Conservation (phyloP, 2,113 vertebrate genomes). For the Enhydra lutris region DNA sequence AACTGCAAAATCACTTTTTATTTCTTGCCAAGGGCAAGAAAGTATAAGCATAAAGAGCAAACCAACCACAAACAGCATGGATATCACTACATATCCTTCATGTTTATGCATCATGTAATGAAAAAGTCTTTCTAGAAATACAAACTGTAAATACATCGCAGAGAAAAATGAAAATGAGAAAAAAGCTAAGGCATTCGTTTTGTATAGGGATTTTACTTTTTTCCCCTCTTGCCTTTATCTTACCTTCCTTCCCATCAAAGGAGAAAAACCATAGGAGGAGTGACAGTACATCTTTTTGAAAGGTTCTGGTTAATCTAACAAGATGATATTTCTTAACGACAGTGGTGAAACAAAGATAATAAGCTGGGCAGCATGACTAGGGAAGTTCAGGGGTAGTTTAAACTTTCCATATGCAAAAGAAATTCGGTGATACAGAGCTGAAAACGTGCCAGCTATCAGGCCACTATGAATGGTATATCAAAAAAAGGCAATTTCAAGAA, state of each 20-base stretch:
- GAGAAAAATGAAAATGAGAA: conserved; percentile 37
- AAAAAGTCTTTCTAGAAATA: conserved; percentile 54
- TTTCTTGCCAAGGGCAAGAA: conserved; percentile 60
- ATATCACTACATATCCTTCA: conserved; percentile 11
- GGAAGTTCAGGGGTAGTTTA: neutral
- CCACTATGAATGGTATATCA: neutral
- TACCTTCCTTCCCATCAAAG: conserved; percentile 2
- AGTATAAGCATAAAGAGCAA: conserved; percentile 46
- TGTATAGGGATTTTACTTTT: neutral
- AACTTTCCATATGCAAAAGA: neutral
- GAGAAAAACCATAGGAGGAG: neutral
- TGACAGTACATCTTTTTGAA: neutral
- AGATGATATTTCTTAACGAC: neutral
- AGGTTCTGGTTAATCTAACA: neutral
- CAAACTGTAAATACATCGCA: conserved; percentile 47
- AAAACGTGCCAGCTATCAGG: neutral
- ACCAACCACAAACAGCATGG: neutral
- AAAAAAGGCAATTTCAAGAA: neutral
- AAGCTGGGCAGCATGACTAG: neutral
- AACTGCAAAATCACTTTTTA: conserved; percentile 54
- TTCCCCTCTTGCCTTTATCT: neutral
- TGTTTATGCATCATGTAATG: conserved; percentile 61
- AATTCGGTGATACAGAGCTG: neutral
- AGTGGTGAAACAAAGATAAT: neutral
- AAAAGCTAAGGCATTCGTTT: neutral